Conservation (phyloP, 2,113 vertebrate genomes). For the Eira barbara region DNA sequence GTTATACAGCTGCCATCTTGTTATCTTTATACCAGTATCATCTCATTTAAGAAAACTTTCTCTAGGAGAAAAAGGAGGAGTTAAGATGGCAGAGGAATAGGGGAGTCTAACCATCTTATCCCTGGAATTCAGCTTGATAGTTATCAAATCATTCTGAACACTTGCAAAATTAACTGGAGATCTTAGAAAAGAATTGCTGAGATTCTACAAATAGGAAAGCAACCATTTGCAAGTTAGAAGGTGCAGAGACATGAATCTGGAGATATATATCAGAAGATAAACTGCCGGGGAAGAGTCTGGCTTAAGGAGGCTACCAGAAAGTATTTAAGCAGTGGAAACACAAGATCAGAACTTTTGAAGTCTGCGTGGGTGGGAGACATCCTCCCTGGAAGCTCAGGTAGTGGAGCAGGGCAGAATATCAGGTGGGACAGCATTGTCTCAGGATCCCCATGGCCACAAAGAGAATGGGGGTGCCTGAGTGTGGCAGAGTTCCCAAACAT, state of each 20-base stretch:
- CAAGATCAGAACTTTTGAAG: neutral
- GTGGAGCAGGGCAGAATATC: neutral
- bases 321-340: neutral
- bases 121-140: neutral
- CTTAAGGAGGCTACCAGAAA: neutral
- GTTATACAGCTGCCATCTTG: neutral
- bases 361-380: neutral
- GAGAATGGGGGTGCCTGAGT: neutral
- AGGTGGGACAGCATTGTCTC: neutral
- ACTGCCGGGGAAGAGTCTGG: neutral
- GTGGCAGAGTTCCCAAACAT: neutral
- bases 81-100: neutral
- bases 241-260: neutral
- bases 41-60: neutral
- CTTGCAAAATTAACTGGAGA: neutral
- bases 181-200: neutral
- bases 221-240: neutral
- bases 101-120: neutral
- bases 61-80: neutral
- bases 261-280: neutral
- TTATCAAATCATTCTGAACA: neutral
- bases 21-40: neutral
- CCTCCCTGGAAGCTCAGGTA: neutral
- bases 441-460: neutral
- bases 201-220: neutral